Evolutionary conservation across 23 tunicate genomes (phyloP), one percentile per base, ranked within the genome.

Genomic region (Phallusia fumigata): DNA sequence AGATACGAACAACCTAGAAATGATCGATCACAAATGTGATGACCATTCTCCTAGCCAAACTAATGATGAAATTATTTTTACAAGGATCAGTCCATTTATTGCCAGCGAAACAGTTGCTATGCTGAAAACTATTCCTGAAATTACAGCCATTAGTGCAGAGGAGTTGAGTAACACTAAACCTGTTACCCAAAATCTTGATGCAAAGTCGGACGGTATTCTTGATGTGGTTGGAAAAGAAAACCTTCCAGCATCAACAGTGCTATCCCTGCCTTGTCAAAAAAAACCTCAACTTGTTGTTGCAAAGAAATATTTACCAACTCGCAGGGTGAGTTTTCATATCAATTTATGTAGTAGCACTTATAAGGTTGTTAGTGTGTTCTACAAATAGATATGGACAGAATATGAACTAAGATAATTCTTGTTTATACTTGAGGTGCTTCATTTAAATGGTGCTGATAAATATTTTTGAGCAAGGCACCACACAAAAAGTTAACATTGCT

Each of bases 21-120:
- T 21, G 3, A 24, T 6, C 5, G 40, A 74, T 5, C 26, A 33
- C 77, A 19, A 18, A 18, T 33, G 11, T 74, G 30, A 33, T 11
- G 34, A 30, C 26, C 40, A 6, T 11, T 8, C 22, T 74, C 3
- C 77, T 11, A 31, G 2, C 26, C 40, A 32, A 33, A 19, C 35
- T 30, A 28, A 31, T 3, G 3, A 31, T 33, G 45, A 28, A 5
- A 74, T 11, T 21, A 74, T 74, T 74, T 74, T 74, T 31, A 32
- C 36, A 13, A 74, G 77, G 40, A 74, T 74, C 16, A 32, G 45
- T 74, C 77, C 77, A 8, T 74, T 74, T 10, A 15, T 74, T 21
- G 77, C 77, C 6, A 74, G 77, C 19, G 77, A 74, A 33, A 74
- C 77, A 19, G 77, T 30, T 21, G 77, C 77, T 3, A 74, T 74